Conservation (phyloP, 2,797 vertebrate genomes). For the Pygocentrus nattereri region DNA sequence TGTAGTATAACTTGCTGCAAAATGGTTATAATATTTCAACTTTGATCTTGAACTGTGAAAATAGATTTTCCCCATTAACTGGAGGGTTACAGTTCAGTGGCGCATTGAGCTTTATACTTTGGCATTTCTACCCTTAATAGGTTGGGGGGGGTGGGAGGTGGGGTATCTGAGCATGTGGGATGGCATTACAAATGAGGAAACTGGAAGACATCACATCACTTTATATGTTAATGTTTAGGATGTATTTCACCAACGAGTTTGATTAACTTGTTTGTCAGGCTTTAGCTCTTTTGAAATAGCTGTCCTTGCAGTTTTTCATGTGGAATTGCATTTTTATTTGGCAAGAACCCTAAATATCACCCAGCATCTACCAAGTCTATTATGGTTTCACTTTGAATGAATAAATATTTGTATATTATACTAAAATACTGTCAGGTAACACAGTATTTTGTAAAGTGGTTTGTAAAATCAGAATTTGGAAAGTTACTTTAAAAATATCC, state of each 20-base stretch:
- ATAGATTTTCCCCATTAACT: constrained; percentile 43
- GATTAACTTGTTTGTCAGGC: background rate
- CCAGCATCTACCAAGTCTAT: too few species aligned
- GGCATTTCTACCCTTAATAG: constrained; percentile 52
- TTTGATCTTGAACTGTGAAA: constrained; percentile 48
- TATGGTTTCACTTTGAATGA: too few species aligned
- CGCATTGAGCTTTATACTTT: constrained; percentile 41
- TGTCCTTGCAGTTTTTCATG: too few species aligned
- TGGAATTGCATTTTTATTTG: too few species aligned
- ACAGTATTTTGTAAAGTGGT: too few species aligned
- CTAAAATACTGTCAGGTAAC: too few species aligned
- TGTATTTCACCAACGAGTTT: background rate
- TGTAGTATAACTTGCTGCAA: constrained; percentile 20
- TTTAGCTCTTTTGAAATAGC: background rate
- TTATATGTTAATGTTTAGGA: constrained; percentile 11
- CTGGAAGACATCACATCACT: constrained; percentile 7
- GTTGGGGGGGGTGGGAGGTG: constrained; percentile 28
- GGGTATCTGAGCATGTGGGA: constrained; percentile 30
- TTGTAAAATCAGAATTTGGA: too few species aligned
- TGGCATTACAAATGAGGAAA: constrained; percentile 38
- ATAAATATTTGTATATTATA: too few species aligned
- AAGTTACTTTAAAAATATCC: too few species aligned
- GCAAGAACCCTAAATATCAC: too few species aligned
- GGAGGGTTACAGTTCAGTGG: constrained; percentile 45
- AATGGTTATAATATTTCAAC: constrained; percentile 20